Evolutionary conservation across 2,113 vertebrate species (phyloP), one percentile per base, ranked within the genome.

Genomic region (Cinclus mexicanus): DNA sequence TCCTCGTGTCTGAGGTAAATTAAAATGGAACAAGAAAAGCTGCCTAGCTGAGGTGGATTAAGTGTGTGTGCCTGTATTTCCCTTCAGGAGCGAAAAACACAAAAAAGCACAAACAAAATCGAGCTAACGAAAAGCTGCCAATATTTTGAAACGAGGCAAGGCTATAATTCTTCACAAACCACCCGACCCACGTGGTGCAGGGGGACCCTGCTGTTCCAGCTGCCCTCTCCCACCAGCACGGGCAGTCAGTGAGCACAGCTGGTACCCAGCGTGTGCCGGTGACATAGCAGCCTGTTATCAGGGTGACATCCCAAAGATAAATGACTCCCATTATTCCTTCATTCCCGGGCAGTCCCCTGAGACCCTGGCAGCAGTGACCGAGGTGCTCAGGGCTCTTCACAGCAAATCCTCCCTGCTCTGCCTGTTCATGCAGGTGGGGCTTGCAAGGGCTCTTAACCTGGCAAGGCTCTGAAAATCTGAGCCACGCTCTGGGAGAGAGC

Each of bases 271-370:
- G 7, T 0, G 4, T 17, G 75, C 29, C 0, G 10, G 25, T 61
- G 94, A 20, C 17, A 14, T 83, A 60, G 74, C 87, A 84, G 83
- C 9, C 10, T 10, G 53, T 31, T 35, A 6, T 44, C 69, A 17
- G 90, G 79, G 61, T 68, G 94, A 92, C 88, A 93, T 50, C 90
- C 72, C 3, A 1, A 46, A 77, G 94, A 96, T 29, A 70, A 95
- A 95, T 1, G 55, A 55, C 9, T 60, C 59, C 76, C 57, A 37
- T 89, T 94, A 76, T 17, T 46, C 75, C 57, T 90, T 35, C 55
- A 41, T 89, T 56, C 76, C 21, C 41, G 1, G 55, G 42, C 61
- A 41, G 44, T 60, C 89, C 71, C 90, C 46, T 0, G 77, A 35
- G 93, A 61, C 26, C 17, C 61, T 33, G n/a, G 47, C 71, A 86